phyloP scores from a whole-genome alignment of 2,888 invertebrate genomes.

The Cyaniris semiargus region DNA sequence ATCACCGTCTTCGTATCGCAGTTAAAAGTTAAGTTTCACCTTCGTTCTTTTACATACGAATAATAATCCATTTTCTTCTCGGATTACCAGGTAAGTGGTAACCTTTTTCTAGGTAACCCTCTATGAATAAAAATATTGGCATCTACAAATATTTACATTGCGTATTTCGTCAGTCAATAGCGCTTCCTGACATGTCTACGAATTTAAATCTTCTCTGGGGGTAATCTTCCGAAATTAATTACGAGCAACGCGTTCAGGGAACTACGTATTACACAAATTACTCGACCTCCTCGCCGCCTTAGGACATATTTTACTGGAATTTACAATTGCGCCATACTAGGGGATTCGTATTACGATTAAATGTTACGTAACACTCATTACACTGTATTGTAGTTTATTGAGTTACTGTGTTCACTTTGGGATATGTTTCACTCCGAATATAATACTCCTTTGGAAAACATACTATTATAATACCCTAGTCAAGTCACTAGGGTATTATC shows the following conservation, averaged over 20 bases:
- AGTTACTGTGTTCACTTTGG: background rate
- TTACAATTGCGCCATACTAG: conserved; percentile 23
- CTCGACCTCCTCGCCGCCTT: conserved; percentile 60
- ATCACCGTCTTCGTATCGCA: no score
- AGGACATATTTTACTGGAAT: conserved; percentile 36
- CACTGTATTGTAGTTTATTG: background rate
- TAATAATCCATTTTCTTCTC: no score
- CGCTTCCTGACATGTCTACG: background rate
- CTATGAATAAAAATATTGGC: no score
- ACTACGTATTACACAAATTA: conserved; percentile 49
- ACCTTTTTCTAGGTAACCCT: no score
- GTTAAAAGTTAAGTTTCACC: no score
- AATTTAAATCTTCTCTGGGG: conserved; percentile 54
- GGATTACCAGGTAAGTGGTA: no score
- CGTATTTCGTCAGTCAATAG: background rate
- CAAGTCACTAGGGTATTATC: no score
- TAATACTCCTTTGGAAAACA: background rate
- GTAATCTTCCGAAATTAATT: conserved; percentile 76
- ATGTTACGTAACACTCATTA: conserved; percentile 15
- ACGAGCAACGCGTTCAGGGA: conserved; percentile 57
- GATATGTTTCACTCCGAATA: background rate
- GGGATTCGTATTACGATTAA: conserved; percentile 25
- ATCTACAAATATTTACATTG: background rate
- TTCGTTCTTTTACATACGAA: no score
- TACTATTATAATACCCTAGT: no score